phyloP scores from a whole-genome alignment of 2,888 invertebrate genomes.

The Tubulanus polymorphus region DNA sequence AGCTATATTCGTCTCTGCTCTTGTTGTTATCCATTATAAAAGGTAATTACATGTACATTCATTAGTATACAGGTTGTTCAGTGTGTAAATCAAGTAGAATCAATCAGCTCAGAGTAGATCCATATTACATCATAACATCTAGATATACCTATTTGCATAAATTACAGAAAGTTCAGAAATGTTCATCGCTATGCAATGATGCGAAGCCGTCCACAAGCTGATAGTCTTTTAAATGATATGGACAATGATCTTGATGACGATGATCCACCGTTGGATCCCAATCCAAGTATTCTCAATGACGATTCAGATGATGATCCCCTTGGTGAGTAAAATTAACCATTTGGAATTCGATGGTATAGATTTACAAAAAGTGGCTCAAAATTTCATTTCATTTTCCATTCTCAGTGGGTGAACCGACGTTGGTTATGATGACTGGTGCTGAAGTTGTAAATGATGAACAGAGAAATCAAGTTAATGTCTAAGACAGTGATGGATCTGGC shows the following conservation, averaged over 20 bases:
- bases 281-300: constrained; percentile 15
- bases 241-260: constrained; percentile 22
- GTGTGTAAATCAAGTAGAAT: background rate
- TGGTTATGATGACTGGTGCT: background rate
- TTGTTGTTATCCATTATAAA: constrained; percentile 29
- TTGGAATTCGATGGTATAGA: too few relatives aligned
- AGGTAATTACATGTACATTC: constrained; percentile 24
- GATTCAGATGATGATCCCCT: background rate
- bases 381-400: background rate
- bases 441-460: too few relatives aligned
- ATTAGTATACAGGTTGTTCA: background rate
- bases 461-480: too few relatives aligned
- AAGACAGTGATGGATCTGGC: too few relatives aligned
- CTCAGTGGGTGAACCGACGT: background rate
- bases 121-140: constrained; percentile 3
- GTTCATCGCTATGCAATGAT: constrained; percentile 23
- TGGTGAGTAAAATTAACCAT: too few relatives aligned
- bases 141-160: background rate
- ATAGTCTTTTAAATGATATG: constrained; percentile 23
- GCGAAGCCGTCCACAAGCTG: constrained; percentile 19
- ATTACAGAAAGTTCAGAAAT: constrained; percentile 19
- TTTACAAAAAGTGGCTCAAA: too few relatives aligned
- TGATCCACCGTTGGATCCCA: constrained; percentile 24
- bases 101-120: background rate
- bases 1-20: constrained; percentile 22